A percentile compares a stretch with the other conserved stretches of the same genome.
These are phyloP conservation scores for Tribolium castaneum DNA, from an alignment of 1,140 invertebrate species.

Conservation along the genomic window DNA sequence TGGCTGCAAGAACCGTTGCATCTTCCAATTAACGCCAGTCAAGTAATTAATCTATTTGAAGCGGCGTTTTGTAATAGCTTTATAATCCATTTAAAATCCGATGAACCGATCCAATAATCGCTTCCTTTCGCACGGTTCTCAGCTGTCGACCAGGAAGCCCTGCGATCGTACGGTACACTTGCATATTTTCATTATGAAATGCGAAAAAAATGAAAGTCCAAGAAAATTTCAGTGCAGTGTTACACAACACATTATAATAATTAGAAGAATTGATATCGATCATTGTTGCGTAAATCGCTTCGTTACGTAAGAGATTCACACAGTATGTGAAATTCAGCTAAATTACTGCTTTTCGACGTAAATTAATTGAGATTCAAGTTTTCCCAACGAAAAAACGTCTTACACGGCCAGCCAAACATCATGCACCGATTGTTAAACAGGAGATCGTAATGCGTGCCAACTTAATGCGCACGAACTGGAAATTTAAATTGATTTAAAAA, in stretches of 20 bases:
- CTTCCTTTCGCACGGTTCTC: conserved; percentile 32
- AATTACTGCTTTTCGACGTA: not conserved
- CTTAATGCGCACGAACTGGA: conserved; percentile 17
- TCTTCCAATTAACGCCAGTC: not conserved
- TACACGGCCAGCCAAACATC: conserved; percentile 26
- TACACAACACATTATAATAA: conserved; percentile 11
- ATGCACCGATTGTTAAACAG: conserved; percentile 23
- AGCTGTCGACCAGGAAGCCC: conserved; percentile 13
- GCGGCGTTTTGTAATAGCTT: not conserved
- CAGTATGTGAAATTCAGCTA: not conserved
- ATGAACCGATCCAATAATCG: conserved; percentile 4
- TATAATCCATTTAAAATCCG: not conserved
- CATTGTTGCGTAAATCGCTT: not conserved
- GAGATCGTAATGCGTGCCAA: conserved; percentile 1
- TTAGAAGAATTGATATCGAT: conserved; percentile 31
- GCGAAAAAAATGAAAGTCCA: conserved; percentile 16
- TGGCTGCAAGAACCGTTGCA: not conserved
- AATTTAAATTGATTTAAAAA: conserved; percentile 5
- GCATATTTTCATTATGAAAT: conserved; percentile 10
- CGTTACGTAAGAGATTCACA: not conserved
- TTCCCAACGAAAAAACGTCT: conserved; percentile 15
- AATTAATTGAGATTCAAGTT: conserved; percentile 15
- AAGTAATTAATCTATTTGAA: too few relatives aligned
- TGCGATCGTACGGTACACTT: not conserved
- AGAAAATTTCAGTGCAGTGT: not conserved